Percentiles rank a stretch among this genome's conserved stretches.
Conservation (phyloP, 2,113 vertebrate species). For the human (Homo sapiens) region DNA sequence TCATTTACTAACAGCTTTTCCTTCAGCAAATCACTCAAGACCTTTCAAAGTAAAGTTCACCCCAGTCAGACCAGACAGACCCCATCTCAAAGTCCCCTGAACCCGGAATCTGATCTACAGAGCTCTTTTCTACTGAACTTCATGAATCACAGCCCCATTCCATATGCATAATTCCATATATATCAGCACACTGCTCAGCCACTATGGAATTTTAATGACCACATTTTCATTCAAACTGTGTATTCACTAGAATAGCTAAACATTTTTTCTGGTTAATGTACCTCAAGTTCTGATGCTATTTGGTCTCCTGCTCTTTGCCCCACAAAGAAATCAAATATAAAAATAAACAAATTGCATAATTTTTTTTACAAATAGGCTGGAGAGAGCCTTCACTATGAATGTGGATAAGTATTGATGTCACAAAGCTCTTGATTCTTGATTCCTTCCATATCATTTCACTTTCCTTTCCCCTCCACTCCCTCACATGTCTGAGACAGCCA, state of each 20-base stretch:
- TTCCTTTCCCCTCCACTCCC: background rate
- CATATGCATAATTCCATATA: background rate
- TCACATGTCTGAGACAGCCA: background rate
- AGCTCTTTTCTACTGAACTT: background rate
- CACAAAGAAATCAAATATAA: background rate
- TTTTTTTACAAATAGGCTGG: background rate
- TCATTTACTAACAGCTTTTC: background rate
- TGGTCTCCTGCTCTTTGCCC: background rate
- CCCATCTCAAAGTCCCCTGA: background rate
- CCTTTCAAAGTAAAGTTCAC: constrained; percentile 22
- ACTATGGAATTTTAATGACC: background rate
- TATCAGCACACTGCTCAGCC: background rate
- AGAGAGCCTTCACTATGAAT: background rate
- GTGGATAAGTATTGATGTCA: background rate
- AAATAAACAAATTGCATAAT: background rate
- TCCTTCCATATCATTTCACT: background rate
- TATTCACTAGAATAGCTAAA: background rate
- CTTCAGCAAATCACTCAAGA: background rate
- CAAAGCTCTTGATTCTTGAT: background rate
- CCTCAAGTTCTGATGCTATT: background rate
- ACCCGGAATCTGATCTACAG: background rate
- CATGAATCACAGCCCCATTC: background rate
- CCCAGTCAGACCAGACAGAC: background rate
- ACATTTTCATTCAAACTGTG: background rate
- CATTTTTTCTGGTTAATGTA: background rate